These are phyloP conservation scores for Drosophila tropicalis DNA, from an alignment of 1,140 invertebrate genomes.

Conservation along the genomic window DNA sequence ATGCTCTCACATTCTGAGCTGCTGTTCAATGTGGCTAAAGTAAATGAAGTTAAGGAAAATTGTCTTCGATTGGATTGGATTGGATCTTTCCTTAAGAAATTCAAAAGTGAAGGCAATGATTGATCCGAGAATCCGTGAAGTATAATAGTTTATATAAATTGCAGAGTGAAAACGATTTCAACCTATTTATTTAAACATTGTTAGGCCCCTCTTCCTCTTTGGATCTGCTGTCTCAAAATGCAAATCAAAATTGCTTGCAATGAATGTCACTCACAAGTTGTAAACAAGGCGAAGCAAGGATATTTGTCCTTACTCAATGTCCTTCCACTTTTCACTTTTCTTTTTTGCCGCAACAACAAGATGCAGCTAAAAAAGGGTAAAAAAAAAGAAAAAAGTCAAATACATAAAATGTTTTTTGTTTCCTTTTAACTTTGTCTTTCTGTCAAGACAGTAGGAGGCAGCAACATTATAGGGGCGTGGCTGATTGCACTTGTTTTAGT, in stretches of 20 bases:
- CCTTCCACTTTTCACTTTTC: neutral
- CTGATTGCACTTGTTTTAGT: slow-evolving; percentile 11
- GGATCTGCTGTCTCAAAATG: slow-evolving; percentile 18
- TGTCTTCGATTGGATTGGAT: neutral
- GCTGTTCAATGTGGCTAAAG: slow-evolving; percentile 58
- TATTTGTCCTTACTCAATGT: neutral
- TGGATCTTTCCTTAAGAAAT: neutral
- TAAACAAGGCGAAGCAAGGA: slow-evolving; percentile 40
- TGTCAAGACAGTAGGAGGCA: slow-evolving; percentile 13
- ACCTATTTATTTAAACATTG: neutral
- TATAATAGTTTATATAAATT: neutral
- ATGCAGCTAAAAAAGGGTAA: slow-evolving; percentile 1
- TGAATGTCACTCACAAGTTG: slow-evolving; percentile 51
- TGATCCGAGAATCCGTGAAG: neutral
- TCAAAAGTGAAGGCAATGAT: neutral
- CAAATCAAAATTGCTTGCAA: slow-evolving; percentile 43
- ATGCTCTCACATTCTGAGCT: slow-evolving; percentile 46
- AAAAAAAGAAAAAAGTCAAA: slow-evolving; percentile 3
- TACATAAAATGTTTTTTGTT: neutral
- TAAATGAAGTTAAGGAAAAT: slow-evolving; percentile 25
- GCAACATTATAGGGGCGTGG: slow-evolving; percentile 10
- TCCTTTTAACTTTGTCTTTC: slow-evolving; percentile 22
- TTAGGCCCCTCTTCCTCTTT: neutral
- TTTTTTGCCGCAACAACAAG: neutral
- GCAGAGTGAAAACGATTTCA: neutral